Evolutionary conservation across 2,888 invertebrate species (phyloP).

Genomic region (Ellobium chinense): DNA sequence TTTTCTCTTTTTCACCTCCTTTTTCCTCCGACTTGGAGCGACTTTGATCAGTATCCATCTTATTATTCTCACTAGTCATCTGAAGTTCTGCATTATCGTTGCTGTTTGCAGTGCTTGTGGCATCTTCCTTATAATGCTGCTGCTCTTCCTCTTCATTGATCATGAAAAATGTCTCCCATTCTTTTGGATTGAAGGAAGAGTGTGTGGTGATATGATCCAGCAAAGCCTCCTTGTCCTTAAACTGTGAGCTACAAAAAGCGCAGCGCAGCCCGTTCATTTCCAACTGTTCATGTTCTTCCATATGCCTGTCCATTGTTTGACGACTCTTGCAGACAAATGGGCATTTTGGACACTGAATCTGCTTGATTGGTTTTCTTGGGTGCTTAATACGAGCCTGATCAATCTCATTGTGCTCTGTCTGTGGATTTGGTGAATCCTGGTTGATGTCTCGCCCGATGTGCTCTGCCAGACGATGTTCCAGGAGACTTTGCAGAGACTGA

Average conservation of each 20-base stretch:
- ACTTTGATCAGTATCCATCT: background rate
- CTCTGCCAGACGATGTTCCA: conserved; percentile 64
- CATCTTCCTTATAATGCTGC: background rate
- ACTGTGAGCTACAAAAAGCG: conserved; percentile 69
- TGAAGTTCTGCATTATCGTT: background rate
- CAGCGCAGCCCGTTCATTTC: conserved; percentile 63
- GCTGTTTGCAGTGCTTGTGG: background rate
- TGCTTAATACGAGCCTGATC: conserved; percentile 54
- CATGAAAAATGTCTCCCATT: conserved; percentile 58
- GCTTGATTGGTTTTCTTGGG: conserved; percentile 62
- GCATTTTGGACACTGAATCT: conserved; percentile 70
- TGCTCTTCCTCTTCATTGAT: conserved; percentile 43
- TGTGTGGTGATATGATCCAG: conserved; percentile 70
- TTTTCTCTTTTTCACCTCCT: background rate
- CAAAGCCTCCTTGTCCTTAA: conserved; percentile 63
- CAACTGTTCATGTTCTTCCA: conserved; percentile 64
- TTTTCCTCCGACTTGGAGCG: background rate
- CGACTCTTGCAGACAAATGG: conserved; percentile 68
- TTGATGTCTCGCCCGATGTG: conserved; percentile 55
- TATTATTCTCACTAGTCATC: background rate
- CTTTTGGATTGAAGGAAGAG: conserved; percentile 66
- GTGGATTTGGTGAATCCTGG: conserved; percentile 45
- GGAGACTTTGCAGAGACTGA: conserved; percentile 60
- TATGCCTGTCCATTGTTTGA: conserved; percentile 63
- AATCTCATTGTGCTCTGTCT: conserved; percentile 41